These are phyloP conservation scores for Peucedramus taeniatus DNA, from an alignment of 2,113 vertebrate genomes.

Conservation along the genomic window DNA sequence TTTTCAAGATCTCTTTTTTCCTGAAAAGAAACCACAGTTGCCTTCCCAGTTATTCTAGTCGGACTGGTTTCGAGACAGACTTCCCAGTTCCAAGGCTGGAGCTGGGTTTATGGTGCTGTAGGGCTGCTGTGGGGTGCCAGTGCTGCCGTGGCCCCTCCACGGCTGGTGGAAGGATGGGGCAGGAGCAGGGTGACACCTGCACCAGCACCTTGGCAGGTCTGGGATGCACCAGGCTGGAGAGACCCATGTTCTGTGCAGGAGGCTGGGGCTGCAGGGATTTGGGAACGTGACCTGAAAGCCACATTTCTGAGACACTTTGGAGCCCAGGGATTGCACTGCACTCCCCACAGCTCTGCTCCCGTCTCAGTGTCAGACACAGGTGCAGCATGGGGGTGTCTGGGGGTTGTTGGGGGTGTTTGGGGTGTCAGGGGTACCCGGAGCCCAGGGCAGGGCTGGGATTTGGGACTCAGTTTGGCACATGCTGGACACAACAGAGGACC, in stretches of 20 bases:
- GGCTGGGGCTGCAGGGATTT: neutral
- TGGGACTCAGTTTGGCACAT: fast-evolving
- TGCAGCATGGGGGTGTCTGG: too few species aligned
- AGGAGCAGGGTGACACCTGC: neutral
- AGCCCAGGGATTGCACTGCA: fast-evolving
- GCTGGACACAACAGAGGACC: neutral
- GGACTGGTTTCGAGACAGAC: constrained; percentile 40
- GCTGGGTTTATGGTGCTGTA: neutral
- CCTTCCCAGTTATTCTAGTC: constrained; percentile 62
- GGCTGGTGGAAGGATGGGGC: fast-evolving
- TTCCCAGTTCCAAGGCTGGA: constrained; percentile 20
- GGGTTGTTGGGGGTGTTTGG: neutral
- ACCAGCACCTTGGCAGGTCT: neutral
- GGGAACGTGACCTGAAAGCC: neutral
- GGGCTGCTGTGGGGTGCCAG: neutral
- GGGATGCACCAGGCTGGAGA: neutral
- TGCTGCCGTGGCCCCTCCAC: fast-evolving
- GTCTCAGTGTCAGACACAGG: fast-evolving
- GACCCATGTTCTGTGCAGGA: fast-evolving
- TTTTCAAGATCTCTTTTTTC: constrained; percentile 43
- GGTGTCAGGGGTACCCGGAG: neutral
- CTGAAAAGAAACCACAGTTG: constrained; percentile 63
- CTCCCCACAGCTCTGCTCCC: neutral
- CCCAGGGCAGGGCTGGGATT: neutral
- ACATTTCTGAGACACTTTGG: neutral